Conservation (phyloP, 2,113 vertebrate species). For the Sander lucioperca region DNA sequence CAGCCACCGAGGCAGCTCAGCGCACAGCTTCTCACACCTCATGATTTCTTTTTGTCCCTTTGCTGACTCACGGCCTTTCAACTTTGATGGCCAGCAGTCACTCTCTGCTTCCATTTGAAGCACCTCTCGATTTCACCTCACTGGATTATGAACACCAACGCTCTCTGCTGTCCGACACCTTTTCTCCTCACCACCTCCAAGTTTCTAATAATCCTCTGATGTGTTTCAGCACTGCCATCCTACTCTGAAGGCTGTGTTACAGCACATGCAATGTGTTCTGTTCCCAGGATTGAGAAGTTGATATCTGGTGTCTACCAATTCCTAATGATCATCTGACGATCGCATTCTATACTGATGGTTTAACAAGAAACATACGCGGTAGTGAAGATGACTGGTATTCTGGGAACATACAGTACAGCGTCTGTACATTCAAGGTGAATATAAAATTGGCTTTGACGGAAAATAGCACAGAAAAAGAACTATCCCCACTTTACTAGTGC, state of each 20-base stretch:
- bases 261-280: background rate
- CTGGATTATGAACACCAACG: background rate
- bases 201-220: background rate
- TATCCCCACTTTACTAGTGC: background rate
- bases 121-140: slow-evolving; percentile 35
- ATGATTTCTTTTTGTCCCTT: slow-evolving; percentile 29
- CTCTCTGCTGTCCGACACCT: background rate
- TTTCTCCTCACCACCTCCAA: background rate
- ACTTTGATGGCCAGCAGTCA: slow-evolving; percentile 18
- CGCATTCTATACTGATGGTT: background rate
- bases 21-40: slow-evolving; percentile 19
- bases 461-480: background rate
- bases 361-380: background rate
- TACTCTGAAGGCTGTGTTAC: background rate
- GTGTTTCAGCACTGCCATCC: background rate
- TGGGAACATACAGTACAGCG: background rate
- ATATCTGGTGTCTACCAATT: background rate
- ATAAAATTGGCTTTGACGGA: background rate
- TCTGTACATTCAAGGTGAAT: background rate
- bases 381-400: background rate
- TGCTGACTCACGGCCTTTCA: slow-evolving; percentile 19
- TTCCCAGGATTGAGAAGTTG: background rate
- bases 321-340: background rate
- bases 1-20: background rate
- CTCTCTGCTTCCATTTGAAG: slow-evolving; percentile 21